Evolutionary conservation across 2,797 vertebrate species (phyloP).

Genomic region (Babyrousa celebensis): DNA sequence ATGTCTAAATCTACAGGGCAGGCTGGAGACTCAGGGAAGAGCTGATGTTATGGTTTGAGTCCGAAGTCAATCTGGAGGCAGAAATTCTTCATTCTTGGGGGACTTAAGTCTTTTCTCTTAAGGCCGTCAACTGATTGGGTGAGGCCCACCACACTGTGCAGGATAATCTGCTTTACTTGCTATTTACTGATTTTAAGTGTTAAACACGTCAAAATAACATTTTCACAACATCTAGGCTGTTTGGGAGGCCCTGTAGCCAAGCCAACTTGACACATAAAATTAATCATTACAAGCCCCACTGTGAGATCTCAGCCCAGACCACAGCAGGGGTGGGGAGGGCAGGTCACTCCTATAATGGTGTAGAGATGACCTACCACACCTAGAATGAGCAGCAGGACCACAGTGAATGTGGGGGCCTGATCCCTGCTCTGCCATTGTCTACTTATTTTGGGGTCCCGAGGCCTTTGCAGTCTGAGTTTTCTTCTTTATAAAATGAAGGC

Average conservation of each 20-base stretch:
- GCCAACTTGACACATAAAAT: not conserved
- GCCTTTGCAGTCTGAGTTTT: not conserved
- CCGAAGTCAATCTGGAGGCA: not conserved
- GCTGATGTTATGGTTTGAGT: not conserved
- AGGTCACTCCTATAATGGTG: not conserved
- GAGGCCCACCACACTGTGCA: not conserved
- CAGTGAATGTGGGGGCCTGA: not conserved
- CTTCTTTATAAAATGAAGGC: not conserved
- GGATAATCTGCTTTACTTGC: not conserved
- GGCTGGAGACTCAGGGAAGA: not conserved
- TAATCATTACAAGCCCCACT: too few relatives aligned
- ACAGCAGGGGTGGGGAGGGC: rapidly evolving
- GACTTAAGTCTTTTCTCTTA: not conserved
- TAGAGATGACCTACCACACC: rapidly evolving
- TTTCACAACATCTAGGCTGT: not conserved
- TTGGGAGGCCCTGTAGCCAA: not conserved
- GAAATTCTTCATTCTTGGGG: not conserved
- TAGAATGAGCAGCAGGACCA: not conserved
- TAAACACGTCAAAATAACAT: not conserved
- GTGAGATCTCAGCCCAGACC: not conserved
- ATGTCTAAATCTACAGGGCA: not conserved
- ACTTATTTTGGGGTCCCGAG: not conserved
- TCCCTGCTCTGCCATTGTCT: not conserved
- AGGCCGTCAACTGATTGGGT: not conserved
- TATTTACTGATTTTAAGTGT: not conserved